These are phyloP conservation scores for Lamprologus tigripictilis DNA, from an alignment of 2,113 vertebrate species.

Conservation along the genomic window DNA sequence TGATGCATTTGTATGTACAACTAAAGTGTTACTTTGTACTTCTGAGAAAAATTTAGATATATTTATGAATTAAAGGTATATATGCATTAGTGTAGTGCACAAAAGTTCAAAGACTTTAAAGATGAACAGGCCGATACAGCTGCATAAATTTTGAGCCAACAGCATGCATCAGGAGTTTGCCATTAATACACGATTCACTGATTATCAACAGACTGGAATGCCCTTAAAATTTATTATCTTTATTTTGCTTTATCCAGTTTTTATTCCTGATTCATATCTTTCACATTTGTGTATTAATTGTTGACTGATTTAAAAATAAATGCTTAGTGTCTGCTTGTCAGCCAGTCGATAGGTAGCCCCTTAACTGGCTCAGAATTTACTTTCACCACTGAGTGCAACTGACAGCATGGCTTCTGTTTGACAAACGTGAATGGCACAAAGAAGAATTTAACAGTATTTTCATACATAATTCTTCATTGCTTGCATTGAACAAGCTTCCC, in stretches of 20 bases:
- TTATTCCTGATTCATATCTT: background rate
- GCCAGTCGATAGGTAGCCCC: background rate
- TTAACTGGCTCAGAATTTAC: background rate
- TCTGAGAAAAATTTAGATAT: background rate
- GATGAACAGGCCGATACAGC: background rate
- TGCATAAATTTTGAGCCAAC: background rate
- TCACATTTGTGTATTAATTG: background rate
- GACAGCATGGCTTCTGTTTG: conserved; percentile 51
- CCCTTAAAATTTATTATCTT: background rate
- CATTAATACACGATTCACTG: background rate
- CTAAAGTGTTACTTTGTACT: background rate
- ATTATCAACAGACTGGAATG: background rate
- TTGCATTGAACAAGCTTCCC: background rate
- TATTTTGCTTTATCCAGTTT: background rate
- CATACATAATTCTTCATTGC: background rate
- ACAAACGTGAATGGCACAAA: conserved; percentile 17
- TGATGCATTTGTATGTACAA: background rate
- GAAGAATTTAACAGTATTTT: background rate
- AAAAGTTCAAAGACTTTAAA: background rate
- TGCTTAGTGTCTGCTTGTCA: background rate
- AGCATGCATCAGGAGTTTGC: background rate
- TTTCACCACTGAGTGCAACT: conserved; percentile 28
- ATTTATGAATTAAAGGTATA: background rate
- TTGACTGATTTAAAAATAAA: background rate
- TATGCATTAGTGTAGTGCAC: background rate